Percentiles rank a stretch among this genome's conserved stretches.
Conservation (phyloP, 2,797 vertebrate genomes). For the Anolis apletophallus region DNA sequence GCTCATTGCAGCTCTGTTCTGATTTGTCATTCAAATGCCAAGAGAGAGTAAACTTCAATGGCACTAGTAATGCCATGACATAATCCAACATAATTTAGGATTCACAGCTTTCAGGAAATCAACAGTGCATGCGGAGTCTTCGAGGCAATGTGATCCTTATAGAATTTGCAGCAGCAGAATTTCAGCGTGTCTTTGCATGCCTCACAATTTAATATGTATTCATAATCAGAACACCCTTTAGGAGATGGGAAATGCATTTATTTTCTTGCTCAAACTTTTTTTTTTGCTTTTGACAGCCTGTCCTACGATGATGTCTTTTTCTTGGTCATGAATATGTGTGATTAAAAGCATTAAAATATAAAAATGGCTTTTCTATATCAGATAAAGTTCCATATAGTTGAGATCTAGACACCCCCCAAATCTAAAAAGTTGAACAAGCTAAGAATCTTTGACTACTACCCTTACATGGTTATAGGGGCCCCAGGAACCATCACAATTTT, state of each 20-base stretch:
- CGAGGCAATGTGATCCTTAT: background rate
- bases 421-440: background rate
- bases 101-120: constrained; percentile 41
- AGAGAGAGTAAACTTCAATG: background rate
- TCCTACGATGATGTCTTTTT: background rate
- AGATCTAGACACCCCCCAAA: no score
- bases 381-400: background rate
- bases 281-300: background rate
- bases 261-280: background rate
- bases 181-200: constrained; percentile 11
- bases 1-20: background rate
- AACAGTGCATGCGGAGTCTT: background rate
- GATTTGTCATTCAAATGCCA: background rate
- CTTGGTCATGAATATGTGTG: background rate
- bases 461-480: background rate
- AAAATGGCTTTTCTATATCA: background rate
- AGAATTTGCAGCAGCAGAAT: constrained; percentile 25
- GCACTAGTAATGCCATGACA: background rate
- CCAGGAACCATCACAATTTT: background rate
- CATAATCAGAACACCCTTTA: constrained; percentile 18
- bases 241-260: background rate
- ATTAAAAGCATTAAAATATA: background rate
- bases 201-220: constrained; percentile 25
- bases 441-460: background rate
- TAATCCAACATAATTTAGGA: constrained; percentile 1